Evolutionary conservation across 1,140 invertebrate genomes (phyloP).

Genomic region (Thereuonema tuberculata): DNA sequence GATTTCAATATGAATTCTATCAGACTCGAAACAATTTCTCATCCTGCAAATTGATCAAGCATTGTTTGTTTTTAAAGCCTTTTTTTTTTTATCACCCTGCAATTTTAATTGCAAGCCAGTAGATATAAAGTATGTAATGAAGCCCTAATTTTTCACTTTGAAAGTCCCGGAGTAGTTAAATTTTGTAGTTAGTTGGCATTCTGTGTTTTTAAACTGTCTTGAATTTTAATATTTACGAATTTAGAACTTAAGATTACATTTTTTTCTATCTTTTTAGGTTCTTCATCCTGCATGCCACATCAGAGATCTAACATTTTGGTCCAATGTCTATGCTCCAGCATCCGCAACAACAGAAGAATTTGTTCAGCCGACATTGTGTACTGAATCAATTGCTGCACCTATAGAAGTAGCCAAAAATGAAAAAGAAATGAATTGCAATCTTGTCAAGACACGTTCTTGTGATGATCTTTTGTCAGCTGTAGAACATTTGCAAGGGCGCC

Average conservation of each 20-base stretch:
- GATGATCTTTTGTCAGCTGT: constrained; percentile 54
- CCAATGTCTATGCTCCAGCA: constrained; percentile 55
- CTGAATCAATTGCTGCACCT: not conserved
- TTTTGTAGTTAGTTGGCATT: too few species aligned
- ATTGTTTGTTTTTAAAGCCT: too few species aligned
- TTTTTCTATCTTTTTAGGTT: constrained; percentile 39
- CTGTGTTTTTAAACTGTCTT: not conserved
- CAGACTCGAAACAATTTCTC: too few species aligned
- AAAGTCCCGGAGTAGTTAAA: too few species aligned
- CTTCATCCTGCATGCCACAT: constrained; percentile 73
- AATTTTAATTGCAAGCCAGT: too few species aligned
- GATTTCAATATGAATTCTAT: too few species aligned
- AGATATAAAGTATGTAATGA: too few species aligned
- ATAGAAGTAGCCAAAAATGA: constrained; percentile 15
- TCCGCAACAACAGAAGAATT: constrained; percentile 30
- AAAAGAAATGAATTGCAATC: constrained; percentile 15
- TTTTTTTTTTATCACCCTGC: too few species aligned
- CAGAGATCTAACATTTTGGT: constrained; percentile 67
- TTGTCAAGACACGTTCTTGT: constrained; percentile 40
- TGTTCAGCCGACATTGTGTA: constrained; percentile 13
- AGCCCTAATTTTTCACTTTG: too few species aligned
- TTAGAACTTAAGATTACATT: not conserved
- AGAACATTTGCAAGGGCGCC: constrained; percentile 41
- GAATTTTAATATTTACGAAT: constrained; percentile 5
- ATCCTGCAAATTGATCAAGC: too few species aligned